These are phyloP conservation scores for Brachypteracias leptosomus DNA, from an alignment of 2,113 vertebrate species.

Conservation along the genomic window DNA sequence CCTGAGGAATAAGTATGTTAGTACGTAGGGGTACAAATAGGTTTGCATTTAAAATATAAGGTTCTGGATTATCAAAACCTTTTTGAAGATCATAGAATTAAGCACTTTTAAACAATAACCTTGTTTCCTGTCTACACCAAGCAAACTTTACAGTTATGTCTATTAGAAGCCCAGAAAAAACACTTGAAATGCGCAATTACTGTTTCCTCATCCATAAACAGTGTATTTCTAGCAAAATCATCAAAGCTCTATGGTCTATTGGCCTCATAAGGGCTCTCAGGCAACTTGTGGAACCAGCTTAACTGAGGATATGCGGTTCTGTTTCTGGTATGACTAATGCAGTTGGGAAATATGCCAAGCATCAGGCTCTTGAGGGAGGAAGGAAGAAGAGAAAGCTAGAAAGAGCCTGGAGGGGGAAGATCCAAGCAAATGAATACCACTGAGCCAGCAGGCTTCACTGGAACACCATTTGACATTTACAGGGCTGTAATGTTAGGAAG, in stretches of 20 bases:
- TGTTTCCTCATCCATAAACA: not conserved
- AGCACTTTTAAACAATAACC: not conserved
- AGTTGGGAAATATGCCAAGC: conserved; percentile 20
- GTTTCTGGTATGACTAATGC: conserved; percentile 36
- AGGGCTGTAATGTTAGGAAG: conserved; percentile 17
- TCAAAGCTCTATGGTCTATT: not conserved
- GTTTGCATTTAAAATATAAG: not conserved
- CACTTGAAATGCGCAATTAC: not conserved
- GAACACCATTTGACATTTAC: conserved; percentile 32
- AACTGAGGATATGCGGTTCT: not conserved
- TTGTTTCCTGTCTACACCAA: not conserved
- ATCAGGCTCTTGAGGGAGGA: not conserved
- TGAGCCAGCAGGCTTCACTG: not conserved
- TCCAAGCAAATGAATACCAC: not conserved
- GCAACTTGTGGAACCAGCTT: conserved; percentile 12
- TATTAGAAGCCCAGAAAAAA: not conserved
- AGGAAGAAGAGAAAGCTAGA: not conserved
- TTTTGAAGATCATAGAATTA: not conserved
- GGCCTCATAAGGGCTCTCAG: not conserved
- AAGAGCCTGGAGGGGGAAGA: not conserved
- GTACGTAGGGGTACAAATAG: not conserved
- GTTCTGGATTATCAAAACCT: not conserved
- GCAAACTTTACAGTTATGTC: not conserved
- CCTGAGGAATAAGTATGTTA: not conserved
- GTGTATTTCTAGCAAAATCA: conserved; percentile 19